A percentile compares a stretch with the other conserved stretches of the same genome.
Evolutionary conservation across 1,140 invertebrate species (phyloP).

Genomic region (Drosophila bocqueti): DNA sequence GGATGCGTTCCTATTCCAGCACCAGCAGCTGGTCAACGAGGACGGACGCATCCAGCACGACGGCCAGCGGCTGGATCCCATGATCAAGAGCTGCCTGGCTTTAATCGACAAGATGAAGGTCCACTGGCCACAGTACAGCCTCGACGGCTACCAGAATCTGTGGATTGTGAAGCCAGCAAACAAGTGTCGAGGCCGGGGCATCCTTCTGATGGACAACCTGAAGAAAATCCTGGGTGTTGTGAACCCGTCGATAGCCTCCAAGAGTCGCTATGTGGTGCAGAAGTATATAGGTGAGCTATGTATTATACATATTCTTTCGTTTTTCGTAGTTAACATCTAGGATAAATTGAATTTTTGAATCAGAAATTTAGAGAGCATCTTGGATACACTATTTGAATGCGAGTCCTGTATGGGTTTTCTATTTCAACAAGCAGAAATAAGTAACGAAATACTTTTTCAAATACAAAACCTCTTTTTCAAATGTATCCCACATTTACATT

Average conservation of each 20-base stretch:
- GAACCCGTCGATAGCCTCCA: conserved; percentile 87
- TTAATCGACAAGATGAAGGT: conserved; percentile 85
- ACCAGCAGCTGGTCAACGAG: conserved; percentile 90
- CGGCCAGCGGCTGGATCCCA: conserved; percentile 76
- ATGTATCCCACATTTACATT: background rate
- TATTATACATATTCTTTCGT: no score
- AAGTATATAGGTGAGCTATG: conserved; percentile 94
- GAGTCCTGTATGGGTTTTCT: background rate
- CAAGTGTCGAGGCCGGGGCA: conserved; percentile 95
- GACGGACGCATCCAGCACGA: conserved; percentile 85
- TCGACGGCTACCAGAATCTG: conserved; percentile 94
- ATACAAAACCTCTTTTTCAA: background rate
- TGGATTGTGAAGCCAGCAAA: conserved; percentile 99
- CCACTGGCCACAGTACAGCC: conserved; percentile 92
- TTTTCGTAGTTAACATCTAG: background rate
- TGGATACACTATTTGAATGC: background rate
- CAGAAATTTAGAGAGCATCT: background rate
- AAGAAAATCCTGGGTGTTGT: conserved; percentile 93
- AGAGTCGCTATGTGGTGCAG: conserved; percentile 95
- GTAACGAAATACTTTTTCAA: background rate
- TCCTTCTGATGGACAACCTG: conserved; percentile 93
- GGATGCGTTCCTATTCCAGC: conserved; percentile 93
- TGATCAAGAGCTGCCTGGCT: conserved; percentile 84
- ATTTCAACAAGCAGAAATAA: background rate
- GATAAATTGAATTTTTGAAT: background rate